phyloP scores from a whole-genome alignment of 2,888 invertebrate species.

The Stenurella melanura region DNA sequence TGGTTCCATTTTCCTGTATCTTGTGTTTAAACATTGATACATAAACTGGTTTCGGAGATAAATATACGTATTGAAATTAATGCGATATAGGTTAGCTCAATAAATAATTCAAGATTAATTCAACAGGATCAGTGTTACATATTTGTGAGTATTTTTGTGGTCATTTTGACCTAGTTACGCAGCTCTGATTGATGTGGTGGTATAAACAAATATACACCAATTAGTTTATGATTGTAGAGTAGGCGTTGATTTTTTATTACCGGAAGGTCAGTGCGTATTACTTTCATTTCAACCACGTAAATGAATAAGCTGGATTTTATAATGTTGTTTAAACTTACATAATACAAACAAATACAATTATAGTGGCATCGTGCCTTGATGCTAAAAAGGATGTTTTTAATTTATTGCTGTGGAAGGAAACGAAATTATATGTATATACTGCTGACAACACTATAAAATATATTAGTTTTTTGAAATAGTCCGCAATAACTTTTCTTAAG shows the following conservation, averaged over 20 bases:
- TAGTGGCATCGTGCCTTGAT: background rate
- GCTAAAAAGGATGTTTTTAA: background rate
- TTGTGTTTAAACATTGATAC: background rate
- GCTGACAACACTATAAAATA: too few species aligned
- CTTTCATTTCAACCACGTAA: constrained; percentile 19
- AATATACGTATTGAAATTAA: constrained; percentile 16
- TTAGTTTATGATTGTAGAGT: constrained; percentile 16
- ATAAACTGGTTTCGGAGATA: constrained; percentile 9
- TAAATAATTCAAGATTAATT: constrained; percentile 19
- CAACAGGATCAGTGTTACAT: constrained; percentile 10
- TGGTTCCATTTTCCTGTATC: background rate
- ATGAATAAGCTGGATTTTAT: constrained; percentile 7
- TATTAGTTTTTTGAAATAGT: too few species aligned
- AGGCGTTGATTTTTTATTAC: constrained; percentile 21
- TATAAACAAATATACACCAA: background rate
- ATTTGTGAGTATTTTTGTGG: constrained; percentile 15
- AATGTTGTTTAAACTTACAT: background rate
- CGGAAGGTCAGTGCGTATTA: constrained; percentile 15
- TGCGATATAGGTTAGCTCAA: constrained; percentile 2
- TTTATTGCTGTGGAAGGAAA: background rate
- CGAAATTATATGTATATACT: too few species aligned
- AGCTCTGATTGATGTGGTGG: constrained; percentile 15
- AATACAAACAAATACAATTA: background rate
- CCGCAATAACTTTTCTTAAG: too few species aligned
- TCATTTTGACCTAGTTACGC: constrained; percentile 12